Base-by-base conservation (phyloP, 2,113 vertebrate genomes). In the Scortum barcoo region DNA sequence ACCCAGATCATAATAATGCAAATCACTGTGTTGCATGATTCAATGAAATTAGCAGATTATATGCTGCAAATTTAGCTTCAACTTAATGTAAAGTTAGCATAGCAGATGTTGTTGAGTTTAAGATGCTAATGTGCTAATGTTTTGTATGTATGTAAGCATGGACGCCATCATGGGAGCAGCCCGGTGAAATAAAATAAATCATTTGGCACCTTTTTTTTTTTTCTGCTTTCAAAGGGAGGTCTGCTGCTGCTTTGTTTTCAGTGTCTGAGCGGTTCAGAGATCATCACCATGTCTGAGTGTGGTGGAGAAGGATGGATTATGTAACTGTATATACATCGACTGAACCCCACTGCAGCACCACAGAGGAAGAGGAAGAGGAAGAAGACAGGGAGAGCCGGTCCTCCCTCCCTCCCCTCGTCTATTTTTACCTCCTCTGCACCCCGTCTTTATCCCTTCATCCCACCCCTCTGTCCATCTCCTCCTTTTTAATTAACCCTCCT, bases 401-500 rank as follows among this genome's bases (percentile, higher is more conserved):
- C 72, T 83, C 77, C 71, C 77, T 74, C 77, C 84, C 72, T 83
- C 77, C 71, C 77, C 72, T 68, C 65, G 9, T 91, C 86, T 91
- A 86, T 91, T 89, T 91, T 83, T 88, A 86, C 84, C 72, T 69
- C 87, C 74, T 48, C 85, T 81, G 84, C 76, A 88, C 83, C 84
- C 76, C 61, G 3, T 90, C 78, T 77, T 76, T 86, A 86, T 89
- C 81, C 88, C 78, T 72, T 88, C 83, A 75, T 87, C 81, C 80
- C 48, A 57, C 86, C 77, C 86, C 84, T 87, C 66, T 33, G 36
- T 87, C 85, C 87, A 74, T 91, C 88, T 63, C 81, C 68, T 84
- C 56, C 85, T 84, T 84, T 90, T 88, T 91, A 90, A 92, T 93
- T 84, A 92, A 81, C 86, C 89, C 87, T 87, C 86, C 71, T 72